Conservation (phyloP, 2,888 invertebrate genomes). For the Hoplodrina ambigua region DNA sequence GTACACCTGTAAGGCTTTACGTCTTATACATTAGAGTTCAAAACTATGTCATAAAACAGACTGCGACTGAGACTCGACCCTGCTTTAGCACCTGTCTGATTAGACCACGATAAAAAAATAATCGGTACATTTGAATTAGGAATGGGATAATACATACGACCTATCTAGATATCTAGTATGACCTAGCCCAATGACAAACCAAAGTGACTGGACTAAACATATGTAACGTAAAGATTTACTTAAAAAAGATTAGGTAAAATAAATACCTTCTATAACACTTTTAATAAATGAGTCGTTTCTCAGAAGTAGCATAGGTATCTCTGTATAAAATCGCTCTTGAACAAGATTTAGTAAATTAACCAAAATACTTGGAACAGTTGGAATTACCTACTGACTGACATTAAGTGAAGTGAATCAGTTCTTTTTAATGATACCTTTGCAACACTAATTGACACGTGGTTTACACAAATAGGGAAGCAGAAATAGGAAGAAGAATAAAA, state of each 20-base stretch:
- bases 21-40: too few species aligned
- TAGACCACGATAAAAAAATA: too few species aligned
- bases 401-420: constrained; percentile 4
- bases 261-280: constrained; percentile 16
- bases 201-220: constrained; percentile 2
- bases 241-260: constrained; percentile 3
- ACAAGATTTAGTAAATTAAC: constrained; percentile 17
- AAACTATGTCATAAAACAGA: too few species aligned
- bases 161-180: constrained; percentile 4
- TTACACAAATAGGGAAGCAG: background rate
- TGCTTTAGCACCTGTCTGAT: too few species aligned
- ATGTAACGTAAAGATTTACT: constrained; percentile 1
- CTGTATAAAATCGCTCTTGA: constrained; percentile 17
- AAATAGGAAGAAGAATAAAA: too few species aligned
- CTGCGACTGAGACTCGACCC: too few species aligned
- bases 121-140: too few species aligned
- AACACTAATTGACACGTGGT: background rate
- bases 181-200: constrained; percentile 11
- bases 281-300: constrained; percentile 29
- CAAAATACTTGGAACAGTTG: constrained; percentile 36
- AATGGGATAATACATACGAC: too few species aligned
- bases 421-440: background rate
- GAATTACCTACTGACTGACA: background rate
- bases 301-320: constrained; percentile 32
- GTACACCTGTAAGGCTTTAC: too few species aligned